Conservation (phyloP, 2,797 vertebrate genomes). For the Enteromius trimaculatus region DNA sequence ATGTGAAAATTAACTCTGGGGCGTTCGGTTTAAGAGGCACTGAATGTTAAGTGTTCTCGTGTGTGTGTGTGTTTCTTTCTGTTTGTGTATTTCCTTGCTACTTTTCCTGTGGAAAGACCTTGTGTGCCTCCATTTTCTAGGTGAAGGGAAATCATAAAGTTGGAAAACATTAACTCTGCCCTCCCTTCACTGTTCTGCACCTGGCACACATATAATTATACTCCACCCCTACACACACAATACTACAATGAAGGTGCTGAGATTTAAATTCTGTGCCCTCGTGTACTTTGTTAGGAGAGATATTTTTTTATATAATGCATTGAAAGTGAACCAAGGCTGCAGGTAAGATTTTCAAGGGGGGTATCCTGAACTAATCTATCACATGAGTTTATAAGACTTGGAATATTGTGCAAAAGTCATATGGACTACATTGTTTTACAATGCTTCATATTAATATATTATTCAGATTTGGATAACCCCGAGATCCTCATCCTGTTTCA, state of each 20-base stretch:
- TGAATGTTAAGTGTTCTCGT: constrained; percentile 30
- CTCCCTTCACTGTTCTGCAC: constrained; percentile 63
- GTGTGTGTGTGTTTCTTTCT: constrained; percentile 29
- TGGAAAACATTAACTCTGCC: constrained; percentile 68
- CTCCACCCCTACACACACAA: constrained; percentile 46
- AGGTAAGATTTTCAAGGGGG: neutral
- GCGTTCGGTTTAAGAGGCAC: constrained; percentile 28
- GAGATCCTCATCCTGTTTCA: neutral
- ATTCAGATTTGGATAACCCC: neutral
- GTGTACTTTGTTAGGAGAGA: neutral
- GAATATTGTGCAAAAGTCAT: neutral
- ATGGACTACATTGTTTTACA: neutral
- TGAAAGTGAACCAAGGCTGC: neutral
- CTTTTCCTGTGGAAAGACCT: constrained; percentile 58
- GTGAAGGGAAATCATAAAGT: constrained; percentile 77
- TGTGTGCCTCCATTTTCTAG: constrained; percentile 72
- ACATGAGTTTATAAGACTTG: neutral
- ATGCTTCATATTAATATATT: neutral
- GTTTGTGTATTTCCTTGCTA: constrained; percentile 43
- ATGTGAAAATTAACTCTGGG: constrained; percentile 42
- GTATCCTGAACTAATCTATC: neutral
- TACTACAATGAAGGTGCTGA: constrained; percentile 23
- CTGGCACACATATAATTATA: constrained; percentile 65
- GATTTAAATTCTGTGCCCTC: neutral
- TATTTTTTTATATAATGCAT: neutral